Conservation (phyloP, 2,797 vertebrate genomes). For the Cheirogaleus major region DNA sequence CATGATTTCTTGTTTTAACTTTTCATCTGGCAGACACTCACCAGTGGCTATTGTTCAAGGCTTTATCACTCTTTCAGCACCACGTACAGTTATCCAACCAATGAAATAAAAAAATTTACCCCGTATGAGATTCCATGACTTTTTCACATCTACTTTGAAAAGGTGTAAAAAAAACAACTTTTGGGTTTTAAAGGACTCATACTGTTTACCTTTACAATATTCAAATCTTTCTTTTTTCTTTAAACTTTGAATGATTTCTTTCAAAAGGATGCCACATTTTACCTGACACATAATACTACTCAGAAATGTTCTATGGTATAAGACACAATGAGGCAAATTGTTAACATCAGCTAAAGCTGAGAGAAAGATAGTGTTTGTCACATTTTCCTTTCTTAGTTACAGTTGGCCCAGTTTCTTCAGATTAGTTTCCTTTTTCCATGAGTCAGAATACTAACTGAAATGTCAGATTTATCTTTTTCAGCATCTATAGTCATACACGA, state of each 20-base stretch:
- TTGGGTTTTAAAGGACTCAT: background rate
- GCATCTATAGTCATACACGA: background rate
- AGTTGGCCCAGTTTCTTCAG: slow-evolving; percentile 38
- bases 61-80: background rate
- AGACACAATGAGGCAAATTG: background rate
- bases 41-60: background rate
- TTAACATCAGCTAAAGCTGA: background rate
- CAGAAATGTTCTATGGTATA: background rate
- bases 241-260: background rate
- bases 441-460: slow-evolving; percentile 50
- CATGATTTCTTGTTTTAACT: background rate
- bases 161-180: background rate
- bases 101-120: background rate
- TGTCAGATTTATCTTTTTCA: slow-evolving; percentile 49
- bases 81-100: background rate
- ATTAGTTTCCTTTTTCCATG: slow-evolving; percentile 2
- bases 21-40: background rate
- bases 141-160: background rate
- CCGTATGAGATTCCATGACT: background rate
- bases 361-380: slow-evolving; percentile 42
- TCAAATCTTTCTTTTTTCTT: background rate
- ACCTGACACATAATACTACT: background rate
- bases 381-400: slow-evolving; percentile 64
- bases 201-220: background rate
- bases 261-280: background rate